Conservation (phyloP, 1,140 invertebrate species). For the Carposina sasakii region DNA sequence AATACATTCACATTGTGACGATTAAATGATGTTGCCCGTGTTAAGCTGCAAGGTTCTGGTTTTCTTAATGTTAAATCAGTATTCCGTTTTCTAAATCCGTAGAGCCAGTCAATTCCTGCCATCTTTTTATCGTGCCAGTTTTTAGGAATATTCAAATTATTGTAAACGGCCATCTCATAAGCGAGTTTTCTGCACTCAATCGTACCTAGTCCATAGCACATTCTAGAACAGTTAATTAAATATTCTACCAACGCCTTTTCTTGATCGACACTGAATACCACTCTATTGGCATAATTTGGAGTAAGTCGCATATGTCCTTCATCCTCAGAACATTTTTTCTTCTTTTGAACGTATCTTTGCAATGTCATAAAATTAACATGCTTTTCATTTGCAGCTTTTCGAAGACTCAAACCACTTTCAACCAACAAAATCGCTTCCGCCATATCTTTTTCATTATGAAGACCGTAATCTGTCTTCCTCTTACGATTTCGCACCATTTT, state of each 20-base stretch:
- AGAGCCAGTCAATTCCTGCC: constrained; percentile 54
- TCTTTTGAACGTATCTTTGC: no score
- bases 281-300: constrained; percentile 8
- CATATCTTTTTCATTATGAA: constrained; percentile 15
- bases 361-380: no score
- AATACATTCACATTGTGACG: constrained; percentile 39
- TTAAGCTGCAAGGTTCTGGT: constrained; percentile 43
- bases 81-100: constrained; percentile 48
- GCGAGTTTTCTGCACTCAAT: constrained; percentile 6
- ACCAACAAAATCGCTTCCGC: no score
- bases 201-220: constrained; percentile 17
- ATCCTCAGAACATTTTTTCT: no score
- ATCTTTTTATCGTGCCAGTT: constrained; percentile 28
- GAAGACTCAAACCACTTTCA: no score
- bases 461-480: constrained; percentile 14
- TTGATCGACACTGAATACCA: constrained; percentile 13
- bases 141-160: constrained; percentile 17
- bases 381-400: no score
- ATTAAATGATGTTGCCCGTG: constrained; percentile 53
- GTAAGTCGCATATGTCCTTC: no score
- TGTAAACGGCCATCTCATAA: constrained; percentile 23
- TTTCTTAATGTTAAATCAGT: constrained; percentile 37
- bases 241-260: constrained; percentile 19
- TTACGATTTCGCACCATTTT: constrained; percentile 21
- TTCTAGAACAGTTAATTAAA: constrained; percentile 14